Conservation (phyloP, 2,888 invertebrate species). For the Dolichomitus sp. region DNA sequence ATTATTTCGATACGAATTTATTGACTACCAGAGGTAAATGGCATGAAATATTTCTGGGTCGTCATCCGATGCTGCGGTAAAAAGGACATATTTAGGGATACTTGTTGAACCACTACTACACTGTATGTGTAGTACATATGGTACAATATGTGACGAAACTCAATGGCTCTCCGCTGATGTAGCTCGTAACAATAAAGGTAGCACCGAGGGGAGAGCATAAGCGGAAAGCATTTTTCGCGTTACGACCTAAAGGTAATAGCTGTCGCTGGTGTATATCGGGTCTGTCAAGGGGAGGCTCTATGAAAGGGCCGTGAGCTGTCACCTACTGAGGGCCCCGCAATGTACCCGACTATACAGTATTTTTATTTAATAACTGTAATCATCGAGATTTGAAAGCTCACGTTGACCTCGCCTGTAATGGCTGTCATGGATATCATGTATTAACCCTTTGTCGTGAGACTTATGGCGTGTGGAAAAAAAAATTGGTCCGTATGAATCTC, state of each 20-base stretch:
- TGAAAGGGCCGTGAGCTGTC: not conserved
- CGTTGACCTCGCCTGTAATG: not conserved
- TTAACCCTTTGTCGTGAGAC: not conserved
- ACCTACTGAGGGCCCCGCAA: not conserved
- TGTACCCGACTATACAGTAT: not conserved
- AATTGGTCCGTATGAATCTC: no score
- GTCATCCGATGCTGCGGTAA: not conserved
- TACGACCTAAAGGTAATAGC: not conserved
- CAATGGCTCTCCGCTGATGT: not conserved
- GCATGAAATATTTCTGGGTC: not conserved
- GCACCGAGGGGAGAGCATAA: not conserved
- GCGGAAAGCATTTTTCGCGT: constrained; percentile 5
- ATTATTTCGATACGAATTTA: constrained; percentile 18
- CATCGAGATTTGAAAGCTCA: not conserved
- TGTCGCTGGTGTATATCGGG: not conserved
- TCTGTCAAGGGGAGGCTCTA: not conserved
- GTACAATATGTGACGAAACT: not conserved
- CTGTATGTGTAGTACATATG: not conserved
- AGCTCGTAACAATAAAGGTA: constrained; percentile 8
- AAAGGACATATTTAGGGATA: not conserved
- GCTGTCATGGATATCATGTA: not conserved
- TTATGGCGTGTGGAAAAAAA: not conserved
- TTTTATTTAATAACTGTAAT: not conserved
- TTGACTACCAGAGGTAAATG: not conserved
- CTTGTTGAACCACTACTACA: constrained; percentile 28